A percentile compares a stretch with the other conserved stretches of the same genome.
These are phyloP conservation scores for Xanthorhoe designata DNA, from an alignment of 2,888 invertebrate species.

Conservation along the genomic window DNA sequence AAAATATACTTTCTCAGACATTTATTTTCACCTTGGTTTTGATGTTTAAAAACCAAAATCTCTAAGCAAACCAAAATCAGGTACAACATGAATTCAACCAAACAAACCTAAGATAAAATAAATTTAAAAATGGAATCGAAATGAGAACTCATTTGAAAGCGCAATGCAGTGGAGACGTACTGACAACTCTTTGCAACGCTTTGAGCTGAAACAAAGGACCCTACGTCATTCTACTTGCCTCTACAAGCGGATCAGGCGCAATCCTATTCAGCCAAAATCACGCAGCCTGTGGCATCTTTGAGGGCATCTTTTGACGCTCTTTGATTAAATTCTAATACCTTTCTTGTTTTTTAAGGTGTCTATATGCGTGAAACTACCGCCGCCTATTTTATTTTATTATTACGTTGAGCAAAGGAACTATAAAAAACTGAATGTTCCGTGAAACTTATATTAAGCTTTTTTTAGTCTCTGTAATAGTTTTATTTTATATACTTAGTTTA, in stretches of 20 bases:
- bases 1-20: too few relatives aligned
- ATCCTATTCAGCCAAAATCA: conserved; percentile 27
- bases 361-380: too few relatives aligned
- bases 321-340: neutral
- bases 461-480: too few relatives aligned
- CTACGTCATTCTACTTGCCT: conserved; percentile 26
- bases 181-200: conserved; percentile 16
- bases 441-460: too few relatives aligned
- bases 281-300: conserved; percentile 3
- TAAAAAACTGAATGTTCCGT: too few relatives aligned
- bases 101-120: neutral
- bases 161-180: neutral
- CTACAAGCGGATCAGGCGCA: conserved; percentile 27
- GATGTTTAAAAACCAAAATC: too few relatives aligned
- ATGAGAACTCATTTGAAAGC: conserved; percentile 7
- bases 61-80: too few relatives aligned
- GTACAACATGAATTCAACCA: too few relatives aligned
- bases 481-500: too few relatives aligned
- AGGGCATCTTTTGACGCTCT: conserved; percentile 3
- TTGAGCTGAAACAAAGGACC: conserved; percentile 29
- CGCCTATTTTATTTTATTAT: too few relatives aligned
- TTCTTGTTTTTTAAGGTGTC: neutral
- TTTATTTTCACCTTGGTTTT: too few relatives aligned
- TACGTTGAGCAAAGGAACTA: too few relatives aligned
- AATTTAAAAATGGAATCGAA: neutral